Evolutionary conservation across 2,888 invertebrate genomes (phyloP), one percentile per base, ranked within the genome.

Genomic region (Dicyrtoma fusca): DNA sequence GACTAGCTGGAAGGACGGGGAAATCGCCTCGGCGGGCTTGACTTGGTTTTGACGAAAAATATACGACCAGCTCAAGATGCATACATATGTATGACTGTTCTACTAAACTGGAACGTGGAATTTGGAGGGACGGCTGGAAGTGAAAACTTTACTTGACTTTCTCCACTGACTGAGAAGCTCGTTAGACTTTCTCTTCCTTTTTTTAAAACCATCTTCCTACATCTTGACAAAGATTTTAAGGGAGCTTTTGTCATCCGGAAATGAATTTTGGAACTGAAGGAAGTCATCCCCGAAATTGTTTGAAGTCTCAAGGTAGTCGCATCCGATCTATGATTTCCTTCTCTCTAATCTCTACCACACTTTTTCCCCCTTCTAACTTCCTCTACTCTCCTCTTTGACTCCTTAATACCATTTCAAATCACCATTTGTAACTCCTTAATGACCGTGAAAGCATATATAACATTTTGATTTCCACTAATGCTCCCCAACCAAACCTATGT

Each of bases 161-260:
- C n/a, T n/a, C n/a, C n/a, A n/a, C 49, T 49, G n/a, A 14, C 49
- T 49, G 17, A 49, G 49, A 17, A 49, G 4, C 49, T 49, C 49
- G 49, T 49, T 49, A 49, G 49, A 6, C 49, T 49, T 14, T 49
- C 13, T 49, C 3, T 34, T 34, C 8, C 17, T 49, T 49, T 49
- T 49, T 49, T 49, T 49, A n/a, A 49, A 49, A 49, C 14, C 49
- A 49, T 49, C 49, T 49, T 13, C 49, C 4, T 8, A 34, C 34
- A 34, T 34, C 34, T 34, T 8, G 34, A 34, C 34, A 34, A 34
- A 34, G 34, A 57, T 23, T 21, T n/a, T 8, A 25, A 57, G 6
- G 11, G 17, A 19, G 47, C 23, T 63, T 63, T 63, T 63, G 63
- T 63, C 42, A 63, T 63, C 63, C 63, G 63, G 63, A 63, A 63